Base-by-base conservation (phyloP, 2,113 vertebrate species). In the Verasper variegatus region DNA sequence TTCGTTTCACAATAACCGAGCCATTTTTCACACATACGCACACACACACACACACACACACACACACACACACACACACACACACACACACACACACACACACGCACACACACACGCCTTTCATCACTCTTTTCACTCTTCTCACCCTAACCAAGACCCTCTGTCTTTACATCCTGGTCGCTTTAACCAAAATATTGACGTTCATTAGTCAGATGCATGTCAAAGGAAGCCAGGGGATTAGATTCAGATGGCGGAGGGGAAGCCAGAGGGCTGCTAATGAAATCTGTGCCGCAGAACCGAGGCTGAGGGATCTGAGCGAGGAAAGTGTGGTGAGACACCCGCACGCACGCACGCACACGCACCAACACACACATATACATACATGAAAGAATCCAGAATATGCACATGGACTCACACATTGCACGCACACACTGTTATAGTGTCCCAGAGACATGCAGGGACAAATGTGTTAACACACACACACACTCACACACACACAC, bases 201-300 rank as follows among this genome's bases (percentile, higher is more conserved):
- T 91, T 91, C 86, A 93, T 92, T 93, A 91, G 83, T 88, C 75
- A 87, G 89, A 88, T 92, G 71, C 83, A 90, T 91, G 91, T 94
- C 86, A 92, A 86, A 94, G 88, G 85, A 90, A 90, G 80, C 86
- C 55, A 66, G 70, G 64, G 86, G 82, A 94, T 92, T 92, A 91
- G 75, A 90, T 86, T 93, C 93, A 94, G 90, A 93, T 94, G 92
- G 82, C 10, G 69, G 27, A 56, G 64, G 74, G 72, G 86, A 83
- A 90, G 89, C 70, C 71, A 68, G 62, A 76, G 84, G 81, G 86
- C 78, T 78, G 68, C 79, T 91, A 90, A 93, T 92, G 77, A 91
- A 92, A 93, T 91, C 85, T 85, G 87, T 81, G 81, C 78, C 83
- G 12, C 82, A 80, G 81, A 87, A 80, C 73, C 15, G 14, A 74